These are phyloP conservation scores for Malurus alboscapulatus DNA, from an alignment of 2,113 vertebrate genomes.

Conservation along the genomic window DNA sequence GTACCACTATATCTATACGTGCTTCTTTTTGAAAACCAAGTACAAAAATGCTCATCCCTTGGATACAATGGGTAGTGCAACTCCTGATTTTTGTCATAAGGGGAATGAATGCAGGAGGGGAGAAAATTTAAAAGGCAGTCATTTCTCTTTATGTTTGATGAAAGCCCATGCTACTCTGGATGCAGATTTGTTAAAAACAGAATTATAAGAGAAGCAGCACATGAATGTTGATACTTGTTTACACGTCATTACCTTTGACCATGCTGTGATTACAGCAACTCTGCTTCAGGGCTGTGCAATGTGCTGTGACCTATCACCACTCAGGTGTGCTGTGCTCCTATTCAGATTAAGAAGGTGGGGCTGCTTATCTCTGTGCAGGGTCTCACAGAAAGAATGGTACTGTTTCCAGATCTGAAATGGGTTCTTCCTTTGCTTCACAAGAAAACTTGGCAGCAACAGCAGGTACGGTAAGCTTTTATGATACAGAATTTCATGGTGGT, in stretches of 20 bases:
- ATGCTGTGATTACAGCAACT: not conserved
- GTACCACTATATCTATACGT: not conserved
- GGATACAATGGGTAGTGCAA: not conserved
- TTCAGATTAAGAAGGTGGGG: not conserved
- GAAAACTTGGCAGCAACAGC: not conserved
- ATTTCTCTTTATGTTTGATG: not conserved
- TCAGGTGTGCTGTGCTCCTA: not conserved
- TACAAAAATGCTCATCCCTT: not conserved
- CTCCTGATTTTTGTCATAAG: not conserved
- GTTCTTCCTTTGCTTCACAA: not conserved
- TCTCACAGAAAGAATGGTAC: not conserved
- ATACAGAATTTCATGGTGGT: not conserved
- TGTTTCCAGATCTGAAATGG: not conserved
- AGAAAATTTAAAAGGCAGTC: not conserved
- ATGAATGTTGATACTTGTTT: not conserved
- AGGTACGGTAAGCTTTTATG: not conserved
- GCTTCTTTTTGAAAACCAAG: not conserved
- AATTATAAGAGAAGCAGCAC: not conserved
- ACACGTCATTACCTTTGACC: not conserved
- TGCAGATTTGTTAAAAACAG: not conserved
- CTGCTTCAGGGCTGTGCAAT: too few species aligned
- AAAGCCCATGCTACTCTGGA: not conserved
- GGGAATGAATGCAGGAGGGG: not conserved
- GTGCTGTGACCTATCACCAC: not conserved
- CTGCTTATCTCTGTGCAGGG: not conserved